These are phyloP conservation scores for Chirona hameri DNA, from an alignment of 2,888 invertebrate species.

Conservation along the genomic window DNA sequence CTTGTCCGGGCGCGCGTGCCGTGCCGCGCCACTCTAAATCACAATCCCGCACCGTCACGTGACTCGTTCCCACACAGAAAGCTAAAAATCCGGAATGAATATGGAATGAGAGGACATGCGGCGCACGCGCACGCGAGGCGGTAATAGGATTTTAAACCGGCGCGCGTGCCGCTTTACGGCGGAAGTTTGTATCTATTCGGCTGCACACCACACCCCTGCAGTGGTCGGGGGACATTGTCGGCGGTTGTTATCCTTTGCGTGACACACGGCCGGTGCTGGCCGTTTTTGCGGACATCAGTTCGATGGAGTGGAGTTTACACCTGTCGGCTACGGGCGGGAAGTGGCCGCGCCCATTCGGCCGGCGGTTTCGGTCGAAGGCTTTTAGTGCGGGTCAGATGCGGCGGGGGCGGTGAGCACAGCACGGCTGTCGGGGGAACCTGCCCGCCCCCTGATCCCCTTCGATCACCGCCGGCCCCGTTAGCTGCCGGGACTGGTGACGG, in stretches of 20 bases:
- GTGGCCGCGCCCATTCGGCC: neutral
- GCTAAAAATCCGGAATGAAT: neutral
- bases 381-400: neutral
- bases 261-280: neutral
- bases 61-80: neutral
- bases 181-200: neutral
- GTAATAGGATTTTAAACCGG: neutral
- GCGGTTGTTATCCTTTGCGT: neutral
- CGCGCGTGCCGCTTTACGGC: neutral
- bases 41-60: neutral
- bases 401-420: neutral
- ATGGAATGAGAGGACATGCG: neutral
- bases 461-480: no score
- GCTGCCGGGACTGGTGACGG: no score
- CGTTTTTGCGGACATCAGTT: neutral
- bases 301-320: neutral
- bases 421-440: neutral
- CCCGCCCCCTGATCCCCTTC: no score
- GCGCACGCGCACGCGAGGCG: neutral
- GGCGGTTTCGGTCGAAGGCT: neutral
- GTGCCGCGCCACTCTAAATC: neutral
- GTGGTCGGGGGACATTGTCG: no score
- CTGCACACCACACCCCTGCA: no score
- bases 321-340: neutral
- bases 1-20: neutral